Evolutionary conservation across 2,888 invertebrate species (phyloP).

Genomic region (Tiliacea citrago): DNA sequence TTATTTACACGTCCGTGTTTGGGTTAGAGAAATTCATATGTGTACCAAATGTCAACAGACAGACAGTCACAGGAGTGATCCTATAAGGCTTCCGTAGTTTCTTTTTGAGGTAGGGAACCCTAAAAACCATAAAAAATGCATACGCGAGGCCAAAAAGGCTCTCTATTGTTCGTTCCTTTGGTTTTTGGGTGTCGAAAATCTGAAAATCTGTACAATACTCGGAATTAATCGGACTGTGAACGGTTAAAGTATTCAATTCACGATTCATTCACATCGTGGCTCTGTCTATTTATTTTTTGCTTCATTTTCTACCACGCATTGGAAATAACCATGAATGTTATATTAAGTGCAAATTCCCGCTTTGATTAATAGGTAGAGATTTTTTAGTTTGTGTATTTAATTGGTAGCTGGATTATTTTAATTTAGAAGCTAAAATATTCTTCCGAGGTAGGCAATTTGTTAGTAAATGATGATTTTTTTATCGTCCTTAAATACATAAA

Average conservation of each 20-base stretch:
- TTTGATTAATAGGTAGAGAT: not conserved
- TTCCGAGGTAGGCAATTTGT: too few species aligned
- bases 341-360: conserved; percentile 11
- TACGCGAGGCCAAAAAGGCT: not conserved
- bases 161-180: not conserved
- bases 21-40: too few species aligned
- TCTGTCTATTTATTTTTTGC: conserved; percentile 31
- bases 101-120: too few species aligned
- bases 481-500: not conserved
- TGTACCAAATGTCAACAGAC: too few species aligned
- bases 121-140: not conserved
- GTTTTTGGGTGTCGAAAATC: conserved; percentile 30
- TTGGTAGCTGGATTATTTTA: too few species aligned
- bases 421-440: not conserved
- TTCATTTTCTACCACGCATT: conserved; percentile 28
- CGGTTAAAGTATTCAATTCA: conserved; percentile 54
- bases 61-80: too few species aligned
- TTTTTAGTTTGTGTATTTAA: not conserved
- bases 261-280: conserved; percentile 42
- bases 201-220: conserved; percentile 32
- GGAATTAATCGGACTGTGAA: conserved; percentile 33
- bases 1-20: too few species aligned
- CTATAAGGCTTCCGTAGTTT: too few species aligned
- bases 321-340: conserved; percentile 12
- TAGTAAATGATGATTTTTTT: too few species aligned